Evolutionary conservation across 1,140 invertebrate species (phyloP).

Genomic region (Meloidogyne exigua): DNA sequence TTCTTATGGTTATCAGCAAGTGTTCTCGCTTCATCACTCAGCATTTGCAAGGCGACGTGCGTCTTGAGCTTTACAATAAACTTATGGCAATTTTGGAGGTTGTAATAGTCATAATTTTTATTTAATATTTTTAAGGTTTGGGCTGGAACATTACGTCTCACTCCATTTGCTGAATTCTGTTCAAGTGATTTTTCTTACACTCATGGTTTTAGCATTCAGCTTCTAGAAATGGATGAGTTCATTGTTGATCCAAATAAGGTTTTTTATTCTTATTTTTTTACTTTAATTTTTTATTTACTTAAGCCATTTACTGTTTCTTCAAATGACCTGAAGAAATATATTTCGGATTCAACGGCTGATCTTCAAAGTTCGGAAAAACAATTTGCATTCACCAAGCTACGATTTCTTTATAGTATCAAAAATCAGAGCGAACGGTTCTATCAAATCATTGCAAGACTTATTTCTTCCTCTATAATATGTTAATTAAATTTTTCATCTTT

Average conservation of each 20-base stretch:
- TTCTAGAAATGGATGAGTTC: conserved; percentile 10
- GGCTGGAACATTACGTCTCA: conserved; percentile 17
- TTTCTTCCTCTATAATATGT: conserved; percentile 53
- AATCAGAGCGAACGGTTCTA: conserved; percentile 39
- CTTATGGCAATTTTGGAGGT: conserved; percentile 43
- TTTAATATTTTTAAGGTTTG: conserved; percentile 24
- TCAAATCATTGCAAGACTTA: conserved; percentile 43
- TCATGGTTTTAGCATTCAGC: conserved; percentile 3
- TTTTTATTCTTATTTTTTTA: not conserved
- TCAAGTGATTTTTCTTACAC: not conserved
- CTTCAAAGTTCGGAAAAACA: conserved; percentile 33
- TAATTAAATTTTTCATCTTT: conserved; percentile 12
- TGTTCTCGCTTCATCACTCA: conserved; percentile 45
- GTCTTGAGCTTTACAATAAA: conserved; percentile 36
- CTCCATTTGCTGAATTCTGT: conserved; percentile 28
- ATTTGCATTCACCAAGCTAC: conserved; percentile 39
- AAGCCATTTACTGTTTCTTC: conserved; percentile 2
- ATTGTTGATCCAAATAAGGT: conserved; percentile 33
- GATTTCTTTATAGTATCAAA: conserved; percentile 44
- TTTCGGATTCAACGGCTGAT: conserved; percentile 1
- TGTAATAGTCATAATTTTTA: not conserved
- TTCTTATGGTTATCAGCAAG: conserved; percentile 48
- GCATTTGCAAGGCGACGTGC: conserved; percentile 27
- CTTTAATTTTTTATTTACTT: not conserved
- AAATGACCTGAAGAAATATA: conserved; percentile 18